phyloP scores from a whole-genome alignment of 2,797 vertebrate genomes.

The Chelon auratus region DNA sequence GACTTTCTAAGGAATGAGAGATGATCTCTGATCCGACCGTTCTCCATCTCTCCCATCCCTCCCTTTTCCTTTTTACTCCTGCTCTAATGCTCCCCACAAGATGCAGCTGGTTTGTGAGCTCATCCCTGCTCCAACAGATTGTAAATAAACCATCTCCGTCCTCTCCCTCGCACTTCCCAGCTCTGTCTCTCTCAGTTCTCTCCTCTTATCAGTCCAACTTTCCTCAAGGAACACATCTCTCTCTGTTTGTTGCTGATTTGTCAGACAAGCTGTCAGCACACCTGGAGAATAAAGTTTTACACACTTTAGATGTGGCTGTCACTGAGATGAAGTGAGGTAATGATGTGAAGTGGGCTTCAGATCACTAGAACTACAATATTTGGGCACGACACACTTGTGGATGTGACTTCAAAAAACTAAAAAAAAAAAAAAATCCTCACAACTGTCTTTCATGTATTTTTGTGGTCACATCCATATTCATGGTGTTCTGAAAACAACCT shows the following conservation, averaged over 20 bases:
- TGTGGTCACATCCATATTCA: constrained; percentile 27
- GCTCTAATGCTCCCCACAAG: constrained; percentile 53
- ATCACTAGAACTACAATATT: constrained; percentile 10
- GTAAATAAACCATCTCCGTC: constrained; percentile 69
- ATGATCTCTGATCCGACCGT: constrained; percentile 65
- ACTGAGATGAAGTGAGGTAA: constrained; percentile 8
- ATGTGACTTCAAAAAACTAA: neutral
- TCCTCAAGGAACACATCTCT: constrained; percentile 57
- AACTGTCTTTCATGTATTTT: neutral
- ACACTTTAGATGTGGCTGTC: constrained; percentile 28
- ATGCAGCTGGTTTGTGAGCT: constrained; percentile 80
- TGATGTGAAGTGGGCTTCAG: constrained; percentile 5
- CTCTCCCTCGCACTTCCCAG: constrained; percentile 32
- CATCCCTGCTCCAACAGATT: constrained; percentile 58
- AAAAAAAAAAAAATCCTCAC: neutral
- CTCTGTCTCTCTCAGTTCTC: constrained; percentile 19
- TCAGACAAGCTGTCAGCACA: constrained; percentile 62
- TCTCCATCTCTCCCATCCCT: constrained; percentile 21
- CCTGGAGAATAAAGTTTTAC: constrained; percentile 29
- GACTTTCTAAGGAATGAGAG: constrained; percentile 66
- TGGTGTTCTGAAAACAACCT: constrained; percentile 20
- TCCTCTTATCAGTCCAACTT: constrained; percentile 52
- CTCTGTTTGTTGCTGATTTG: constrained; percentile 52
- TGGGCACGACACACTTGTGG: neutral
- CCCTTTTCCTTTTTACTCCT: constrained; percentile 40